Evolutionary conservation across 2,797 vertebrate genomes (phyloP).

Genomic region (Sorex maritimensis): DNA sequence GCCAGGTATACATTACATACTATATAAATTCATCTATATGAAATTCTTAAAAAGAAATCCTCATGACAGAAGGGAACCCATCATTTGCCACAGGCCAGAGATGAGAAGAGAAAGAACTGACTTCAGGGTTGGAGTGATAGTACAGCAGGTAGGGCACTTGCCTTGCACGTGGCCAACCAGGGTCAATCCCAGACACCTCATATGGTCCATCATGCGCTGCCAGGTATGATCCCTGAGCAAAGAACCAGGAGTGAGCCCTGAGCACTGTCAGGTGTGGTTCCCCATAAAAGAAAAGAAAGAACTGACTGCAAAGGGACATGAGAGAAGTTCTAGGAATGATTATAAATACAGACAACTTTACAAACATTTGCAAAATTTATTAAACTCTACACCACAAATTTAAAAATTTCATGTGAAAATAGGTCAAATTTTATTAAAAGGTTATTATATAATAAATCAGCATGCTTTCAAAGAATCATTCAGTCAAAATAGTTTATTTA

Average conservation of each 20-base stretch:
- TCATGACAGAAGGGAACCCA: constrained; percentile 29
- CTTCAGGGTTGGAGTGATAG: background rate
- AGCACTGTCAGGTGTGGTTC: too few relatives aligned
- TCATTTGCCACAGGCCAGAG: background rate
- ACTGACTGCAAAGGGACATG: background rate
- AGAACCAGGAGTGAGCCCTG: too few relatives aligned
- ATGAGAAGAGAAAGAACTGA: background rate
- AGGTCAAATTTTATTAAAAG: background rate
- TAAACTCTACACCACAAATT: background rate
- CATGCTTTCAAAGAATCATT: constrained; percentile 49
- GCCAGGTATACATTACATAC: background rate
- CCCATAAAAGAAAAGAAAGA: background rate
- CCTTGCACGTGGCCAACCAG: too few relatives aligned
- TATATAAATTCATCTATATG: background rate
- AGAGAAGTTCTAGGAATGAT: background rate
- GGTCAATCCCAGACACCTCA: too few relatives aligned
- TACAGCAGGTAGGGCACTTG: too few relatives aligned
- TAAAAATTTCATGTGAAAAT: constrained; percentile 14
- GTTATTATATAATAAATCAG: constrained; percentile 35
- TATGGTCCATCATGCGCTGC: too few relatives aligned
- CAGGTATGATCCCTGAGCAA: too few relatives aligned
- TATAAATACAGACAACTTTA: background rate
- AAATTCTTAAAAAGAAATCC: constrained; percentile 54
- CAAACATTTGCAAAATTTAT: constrained; percentile 42
- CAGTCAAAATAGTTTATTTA: constrained; percentile 55